Base-by-base conservation (phyloP, 2,113 vertebrate genomes). In the Nycticryphes semicollaris region DNA sequence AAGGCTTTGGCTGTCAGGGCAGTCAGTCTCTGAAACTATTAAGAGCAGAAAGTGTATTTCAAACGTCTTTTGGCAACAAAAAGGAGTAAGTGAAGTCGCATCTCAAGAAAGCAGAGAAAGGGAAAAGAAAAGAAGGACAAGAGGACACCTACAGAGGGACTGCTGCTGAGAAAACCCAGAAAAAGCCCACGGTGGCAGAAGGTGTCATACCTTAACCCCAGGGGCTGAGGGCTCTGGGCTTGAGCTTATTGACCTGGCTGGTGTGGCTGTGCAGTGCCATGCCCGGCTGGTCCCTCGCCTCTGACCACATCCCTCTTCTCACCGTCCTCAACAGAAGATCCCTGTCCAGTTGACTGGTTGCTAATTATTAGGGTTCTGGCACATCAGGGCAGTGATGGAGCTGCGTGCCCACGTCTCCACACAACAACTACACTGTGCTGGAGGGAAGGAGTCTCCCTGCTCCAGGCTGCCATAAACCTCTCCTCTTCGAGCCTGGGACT, bases 391-490 rank as follows among this genome's bases (percentile, higher is more conserved):
- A n/a, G 48, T 24, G 67, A 62, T 0, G 1, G 80, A 72, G 66
- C 70, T 33, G 15, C 0, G 1, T 23, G 17, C n/a, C 31, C 0
- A 4, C 4, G 20, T 27, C 18, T 25, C 54, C 74, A 67, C 7
- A 30, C 18, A 27, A 19, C 28, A 7, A 15, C 66, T 3, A 28
- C 53, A n/a, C 35, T 0, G 1, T 19, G 69, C 50, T 30, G 50
- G 54, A 81, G n/a, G 37, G 57, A 31, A 83, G 25, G 24, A 60
- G 33, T 12, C 6, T 78, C 39, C 54, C 31, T 17, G n/a, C 25
- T 45, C 28, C 68, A 30, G 68, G 50, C 57, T 41, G 31, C 59
- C 9, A 1, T 15, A 22, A 70, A 17, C 23, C 23, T 39, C 63
- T 45, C 43, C 64, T 41, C 75, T 18, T 53, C 0, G 1, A 75